A percentile compares a stretch with the other conserved stretches of the same genome.
Conservation (phyloP, 1,140 invertebrate species). For the Protaetia brevitarsis region DNA sequence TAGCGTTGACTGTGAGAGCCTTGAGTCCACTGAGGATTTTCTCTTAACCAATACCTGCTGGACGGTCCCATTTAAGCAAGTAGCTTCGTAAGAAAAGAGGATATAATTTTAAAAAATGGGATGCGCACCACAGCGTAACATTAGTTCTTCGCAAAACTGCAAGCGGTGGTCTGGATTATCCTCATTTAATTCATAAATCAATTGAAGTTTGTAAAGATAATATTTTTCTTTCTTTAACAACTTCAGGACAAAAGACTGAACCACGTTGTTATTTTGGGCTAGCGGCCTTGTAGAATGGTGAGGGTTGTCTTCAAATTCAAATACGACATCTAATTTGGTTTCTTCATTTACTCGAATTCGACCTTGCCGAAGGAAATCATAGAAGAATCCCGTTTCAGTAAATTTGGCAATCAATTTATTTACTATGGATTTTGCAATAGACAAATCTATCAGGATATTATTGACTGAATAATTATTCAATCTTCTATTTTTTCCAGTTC, state of each 20-base stretch:
- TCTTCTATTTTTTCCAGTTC: constrained; percentile 2
- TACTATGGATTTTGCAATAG: constrained; percentile 14
- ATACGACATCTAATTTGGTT: neutral
- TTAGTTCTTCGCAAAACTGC: constrained; percentile 19
- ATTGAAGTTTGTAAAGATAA: neutral
- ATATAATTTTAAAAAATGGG: constrained; percentile 6
- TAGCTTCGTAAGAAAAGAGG: constrained; percentile 20
- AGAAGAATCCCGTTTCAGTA: neutral
- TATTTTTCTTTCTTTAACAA: constrained; percentile 10
- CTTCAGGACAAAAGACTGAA: neutral
- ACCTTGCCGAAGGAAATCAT: neutral
- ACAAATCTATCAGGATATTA: constrained; percentile 18
- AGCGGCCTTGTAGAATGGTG: neutral
- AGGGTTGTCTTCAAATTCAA: neutral
- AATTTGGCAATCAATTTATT: constrained; percentile 19
- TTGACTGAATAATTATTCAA: constrained; percentile 11
- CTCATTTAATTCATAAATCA: constrained; percentile 5
- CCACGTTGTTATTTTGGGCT: neutral
- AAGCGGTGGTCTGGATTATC: constrained; percentile 6
- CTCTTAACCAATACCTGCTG: constrained; percentile 26
- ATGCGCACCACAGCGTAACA: neutral
- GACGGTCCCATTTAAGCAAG: constrained; percentile 2
- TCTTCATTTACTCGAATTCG: neutral
- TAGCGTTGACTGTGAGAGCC: too few species aligned
- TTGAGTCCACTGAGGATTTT: too few species aligned